Conservation (phyloP, 2,888 invertebrate species). For the Sclerodermus sp. region DNA sequence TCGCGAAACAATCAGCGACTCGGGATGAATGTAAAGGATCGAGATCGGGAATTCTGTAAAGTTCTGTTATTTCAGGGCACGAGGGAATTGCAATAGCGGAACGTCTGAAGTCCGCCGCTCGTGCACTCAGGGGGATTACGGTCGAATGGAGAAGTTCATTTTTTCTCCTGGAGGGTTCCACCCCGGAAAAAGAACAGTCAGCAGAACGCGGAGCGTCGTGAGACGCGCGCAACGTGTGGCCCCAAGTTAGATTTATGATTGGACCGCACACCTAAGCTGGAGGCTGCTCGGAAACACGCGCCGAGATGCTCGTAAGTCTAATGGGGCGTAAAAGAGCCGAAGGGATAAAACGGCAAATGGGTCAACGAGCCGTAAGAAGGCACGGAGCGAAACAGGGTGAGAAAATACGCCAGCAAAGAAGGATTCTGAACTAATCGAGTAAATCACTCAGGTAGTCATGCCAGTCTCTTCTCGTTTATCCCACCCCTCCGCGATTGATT, state of each 20-base stretch:
- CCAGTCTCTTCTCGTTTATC: no score
- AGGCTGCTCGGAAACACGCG: conserved; percentile 8
- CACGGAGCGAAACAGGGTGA: conserved; percentile 15
- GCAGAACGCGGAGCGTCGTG: neutral
- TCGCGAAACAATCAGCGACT: no score
- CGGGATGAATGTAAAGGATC: no score
- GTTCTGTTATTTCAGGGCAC: no score
- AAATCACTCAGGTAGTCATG: conserved; percentile 12
- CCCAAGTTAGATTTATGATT: conserved; percentile 3
- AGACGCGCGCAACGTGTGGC: neutral
- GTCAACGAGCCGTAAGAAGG: conserved; percentile 26
- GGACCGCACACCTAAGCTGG: neutral
- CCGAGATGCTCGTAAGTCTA: conserved; percentile 24
- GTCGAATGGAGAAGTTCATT: no score
- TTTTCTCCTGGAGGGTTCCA: neutral
- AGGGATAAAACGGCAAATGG: conserved; percentile 18
- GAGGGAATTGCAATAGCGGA: no score
- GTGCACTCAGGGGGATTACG: no score
- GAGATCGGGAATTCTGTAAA: no score
- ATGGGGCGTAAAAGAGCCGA: conserved; percentile 26
- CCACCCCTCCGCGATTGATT: no score
- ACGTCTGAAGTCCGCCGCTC: no score
- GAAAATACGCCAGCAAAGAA: conserved; percentile 12
- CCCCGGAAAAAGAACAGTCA: neutral
- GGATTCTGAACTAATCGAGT: conserved; percentile 10